These are phyloP conservation scores for Alosa alosa DNA, from an alignment of 2,113 vertebrate genomes.

Conservation along the genomic window DNA sequence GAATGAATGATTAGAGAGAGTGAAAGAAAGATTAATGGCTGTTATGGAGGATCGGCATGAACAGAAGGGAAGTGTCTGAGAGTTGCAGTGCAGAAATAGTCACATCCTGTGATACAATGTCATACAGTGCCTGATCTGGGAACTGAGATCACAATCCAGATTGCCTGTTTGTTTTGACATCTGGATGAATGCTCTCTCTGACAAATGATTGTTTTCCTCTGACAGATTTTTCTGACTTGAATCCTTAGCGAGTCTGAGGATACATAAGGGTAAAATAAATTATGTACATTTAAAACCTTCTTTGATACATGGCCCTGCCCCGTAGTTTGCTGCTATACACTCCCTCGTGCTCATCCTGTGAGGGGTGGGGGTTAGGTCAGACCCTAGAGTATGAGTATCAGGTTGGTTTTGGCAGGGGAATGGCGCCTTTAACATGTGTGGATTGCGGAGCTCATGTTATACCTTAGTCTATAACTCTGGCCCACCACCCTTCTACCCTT, in stretches of 20 bases:
- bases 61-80: neutral
- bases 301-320: neutral
- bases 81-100: neutral
- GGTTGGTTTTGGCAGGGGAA: neutral
- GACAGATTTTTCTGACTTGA: neutral
- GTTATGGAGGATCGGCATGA: neutral
- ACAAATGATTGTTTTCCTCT: neutral
- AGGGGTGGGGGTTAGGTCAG: neutral
- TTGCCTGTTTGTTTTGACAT: neutral
- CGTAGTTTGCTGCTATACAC: neutral
- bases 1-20: slow-evolving; percentile 11
- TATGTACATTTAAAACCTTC: neutral
- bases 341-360: neutral
- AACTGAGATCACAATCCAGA: neutral
- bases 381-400: neutral
- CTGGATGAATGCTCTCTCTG: neutral
- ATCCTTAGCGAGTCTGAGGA: neutral
- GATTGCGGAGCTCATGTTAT: neutral
- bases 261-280: neutral
- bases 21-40: neutral
- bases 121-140: neutral
- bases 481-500: neutral
- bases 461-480: neutral
- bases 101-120: neutral
- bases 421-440: neutral